Evolutionary conservation across 2,888 invertebrate species (phyloP).

Genomic region (Mactromeris polynyma): DNA sequence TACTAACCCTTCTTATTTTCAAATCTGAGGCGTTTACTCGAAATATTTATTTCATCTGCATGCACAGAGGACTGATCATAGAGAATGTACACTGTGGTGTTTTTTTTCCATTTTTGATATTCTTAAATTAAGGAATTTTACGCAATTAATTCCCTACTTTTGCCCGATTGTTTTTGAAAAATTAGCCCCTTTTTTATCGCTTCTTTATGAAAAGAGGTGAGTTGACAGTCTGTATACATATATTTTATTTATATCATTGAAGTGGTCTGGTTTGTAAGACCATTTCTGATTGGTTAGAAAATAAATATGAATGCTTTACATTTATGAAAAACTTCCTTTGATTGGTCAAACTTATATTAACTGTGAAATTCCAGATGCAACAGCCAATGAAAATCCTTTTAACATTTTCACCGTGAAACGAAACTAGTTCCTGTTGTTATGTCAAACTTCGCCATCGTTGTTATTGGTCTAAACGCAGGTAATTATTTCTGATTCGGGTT

Average conservation of each 20-base stretch:
- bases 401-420: neutral
- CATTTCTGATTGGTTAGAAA: neutral
- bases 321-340: too few species aligned
- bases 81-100: too few species aligned
- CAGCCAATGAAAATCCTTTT: neutral
- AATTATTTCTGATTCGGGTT: neutral
- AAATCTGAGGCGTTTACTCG: too few species aligned
- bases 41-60: too few species aligned
- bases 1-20: too few species aligned
- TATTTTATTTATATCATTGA: neutral
- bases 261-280: neutral
- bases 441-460: neutral
- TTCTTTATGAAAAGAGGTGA: too few species aligned
- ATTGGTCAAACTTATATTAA: neutral
- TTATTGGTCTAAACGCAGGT: neutral
- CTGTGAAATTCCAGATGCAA: neutral
- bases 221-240: too few species aligned
- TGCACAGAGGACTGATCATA: too few species aligned
- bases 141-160: neutral
- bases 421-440: too few species aligned
- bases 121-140: neutral
- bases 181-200: neutral
- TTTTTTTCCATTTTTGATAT: neutral
- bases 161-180: too few species aligned
- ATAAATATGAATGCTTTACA: too few species aligned